These are phyloP conservation scores for Ceratotherium simum DNA, from an alignment of 2,113 vertebrate species.

Conservation along the genomic window DNA sequence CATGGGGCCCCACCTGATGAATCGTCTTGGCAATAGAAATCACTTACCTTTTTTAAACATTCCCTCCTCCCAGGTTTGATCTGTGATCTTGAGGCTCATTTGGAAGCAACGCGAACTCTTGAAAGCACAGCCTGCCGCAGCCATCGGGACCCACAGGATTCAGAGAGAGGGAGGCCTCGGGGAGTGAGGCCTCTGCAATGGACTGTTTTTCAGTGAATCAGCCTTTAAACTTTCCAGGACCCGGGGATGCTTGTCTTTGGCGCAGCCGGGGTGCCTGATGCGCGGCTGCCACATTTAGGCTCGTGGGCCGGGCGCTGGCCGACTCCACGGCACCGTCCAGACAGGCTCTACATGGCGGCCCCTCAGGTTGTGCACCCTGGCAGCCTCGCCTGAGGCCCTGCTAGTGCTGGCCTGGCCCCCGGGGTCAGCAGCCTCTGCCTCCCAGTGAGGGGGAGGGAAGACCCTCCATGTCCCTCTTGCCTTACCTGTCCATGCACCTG, in stretches of 20 bases:
- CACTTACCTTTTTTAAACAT: background rate
- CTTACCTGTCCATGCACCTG: no score
- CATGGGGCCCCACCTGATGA: background rate
- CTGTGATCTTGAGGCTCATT: background rate
- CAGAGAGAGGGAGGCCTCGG: background rate
- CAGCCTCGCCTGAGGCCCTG: background rate
- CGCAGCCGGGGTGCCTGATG: background rate
- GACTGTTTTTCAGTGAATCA: background rate
- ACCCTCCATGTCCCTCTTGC: background rate
- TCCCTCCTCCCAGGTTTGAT: background rate
- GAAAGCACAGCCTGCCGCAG: background rate
- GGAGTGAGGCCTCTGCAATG: background rate
- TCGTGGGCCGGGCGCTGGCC: accelerated
- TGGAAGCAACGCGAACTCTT: background rate
- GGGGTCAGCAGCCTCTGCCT: background rate
- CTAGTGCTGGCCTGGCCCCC: background rate
- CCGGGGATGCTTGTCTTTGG: background rate
- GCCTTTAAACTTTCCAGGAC: background rate
- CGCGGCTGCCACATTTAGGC: background rate
- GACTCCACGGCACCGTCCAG: accelerated
- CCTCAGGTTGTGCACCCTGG: no score
- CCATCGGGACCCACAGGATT: background rate
- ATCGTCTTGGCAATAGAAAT: background rate
- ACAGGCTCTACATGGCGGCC: background rate
- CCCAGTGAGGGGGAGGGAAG: no score